These are phyloP conservation scores for Gallinago undulata DNA, from an alignment of 2,113 vertebrate species.

Conservation along the genomic window DNA sequence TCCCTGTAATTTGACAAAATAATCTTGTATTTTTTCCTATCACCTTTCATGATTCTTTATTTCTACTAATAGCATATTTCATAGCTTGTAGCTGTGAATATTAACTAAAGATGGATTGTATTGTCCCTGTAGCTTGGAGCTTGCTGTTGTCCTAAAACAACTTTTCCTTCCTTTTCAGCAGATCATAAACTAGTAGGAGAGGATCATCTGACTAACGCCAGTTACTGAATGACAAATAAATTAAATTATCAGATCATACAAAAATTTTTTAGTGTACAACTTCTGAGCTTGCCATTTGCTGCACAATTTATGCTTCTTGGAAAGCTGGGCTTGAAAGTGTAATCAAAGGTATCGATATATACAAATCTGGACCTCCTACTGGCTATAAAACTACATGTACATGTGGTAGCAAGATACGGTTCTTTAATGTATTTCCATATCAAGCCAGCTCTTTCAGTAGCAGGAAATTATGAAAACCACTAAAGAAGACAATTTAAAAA, in stretches of 20 bases:
- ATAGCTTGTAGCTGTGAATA: background rate
- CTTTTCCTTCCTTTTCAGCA: background rate
- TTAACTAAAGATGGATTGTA: background rate
- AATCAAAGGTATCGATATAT: background rate
- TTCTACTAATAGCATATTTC: background rate
- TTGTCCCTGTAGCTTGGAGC: background rate
- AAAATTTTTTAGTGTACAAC: background rate
- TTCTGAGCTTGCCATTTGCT: background rate
- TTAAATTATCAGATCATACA: background rate
- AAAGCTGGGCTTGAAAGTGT: background rate
- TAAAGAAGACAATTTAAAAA: slow-evolving; percentile 53
- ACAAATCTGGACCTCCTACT: background rate
- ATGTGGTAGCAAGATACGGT: background rate
- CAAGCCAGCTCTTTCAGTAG: background rate
- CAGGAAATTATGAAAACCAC: slow-evolving; percentile 38
- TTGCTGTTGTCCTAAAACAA: background rate
- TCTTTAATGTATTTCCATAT: background rate
- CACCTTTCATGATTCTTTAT: background rate
- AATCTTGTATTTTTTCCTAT: background rate
- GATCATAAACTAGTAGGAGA: background rate
- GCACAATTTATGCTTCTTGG: slow-evolving; percentile 18
- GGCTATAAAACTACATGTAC: background rate
- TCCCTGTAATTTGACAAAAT: background rate
- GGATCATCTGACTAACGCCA: background rate
- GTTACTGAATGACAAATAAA: background rate